These are phyloP conservation scores for Brachionus sp. DNA, from an alignment of 1,140 invertebrate genomes.

Conservation along the genomic window DNA sequence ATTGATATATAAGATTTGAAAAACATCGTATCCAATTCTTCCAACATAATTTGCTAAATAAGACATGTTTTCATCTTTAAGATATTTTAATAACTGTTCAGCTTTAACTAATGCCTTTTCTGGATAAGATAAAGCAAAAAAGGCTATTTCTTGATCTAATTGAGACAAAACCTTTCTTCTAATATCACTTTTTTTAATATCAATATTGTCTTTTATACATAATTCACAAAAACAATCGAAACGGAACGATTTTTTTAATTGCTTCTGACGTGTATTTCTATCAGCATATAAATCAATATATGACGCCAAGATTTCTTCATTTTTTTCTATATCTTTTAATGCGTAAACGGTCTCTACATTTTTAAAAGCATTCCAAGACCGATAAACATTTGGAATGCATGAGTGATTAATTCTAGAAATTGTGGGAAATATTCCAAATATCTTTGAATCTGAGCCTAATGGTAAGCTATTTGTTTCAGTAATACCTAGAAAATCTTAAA, in stretches of 20 bases:
- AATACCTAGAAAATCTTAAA: neutral
- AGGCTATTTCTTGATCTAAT: conserved; percentile 30
- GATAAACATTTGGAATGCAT: conserved; percentile 11
- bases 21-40: neutral
- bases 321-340: neutral
- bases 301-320: conserved; percentile 3
- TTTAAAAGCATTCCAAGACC: neutral
- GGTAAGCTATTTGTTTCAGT: conserved; percentile 25
- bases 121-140: neutral
- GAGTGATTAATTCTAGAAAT: conserved; percentile 29
- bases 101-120: conserved; percentile 22
- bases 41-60: conserved; percentile 36
- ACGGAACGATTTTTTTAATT: neutral
- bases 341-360: conserved; percentile 8
- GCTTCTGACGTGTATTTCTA: neutral
- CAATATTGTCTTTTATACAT: neutral
- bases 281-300: conserved; percentile 38
- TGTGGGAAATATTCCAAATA: neutral
- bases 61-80: conserved; percentile 35
- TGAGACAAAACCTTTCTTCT: conserved; percentile 9
- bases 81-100: conserved; percentile 35
- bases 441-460: neutral
- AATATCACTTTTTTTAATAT: conserved; percentile 39
- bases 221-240: neutral
- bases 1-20: conserved; percentile 7